Base-by-base conservation (phyloP, 2,797 vertebrate genomes). In the Erethizon dorsatum region DNA sequence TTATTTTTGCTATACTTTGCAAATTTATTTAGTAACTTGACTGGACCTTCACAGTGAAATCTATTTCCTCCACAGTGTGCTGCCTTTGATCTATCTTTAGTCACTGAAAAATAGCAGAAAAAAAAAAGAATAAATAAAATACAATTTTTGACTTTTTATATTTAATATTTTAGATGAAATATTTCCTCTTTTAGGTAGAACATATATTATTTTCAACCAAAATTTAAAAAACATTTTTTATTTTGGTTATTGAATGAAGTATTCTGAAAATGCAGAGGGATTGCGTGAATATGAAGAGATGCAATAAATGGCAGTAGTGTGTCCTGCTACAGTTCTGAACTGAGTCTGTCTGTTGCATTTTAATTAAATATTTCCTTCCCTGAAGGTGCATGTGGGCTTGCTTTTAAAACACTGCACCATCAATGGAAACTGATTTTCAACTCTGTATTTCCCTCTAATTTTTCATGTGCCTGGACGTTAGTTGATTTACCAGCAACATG, bases 291-390 rank as follows among this genome's bases (percentile, higher is more conserved):
- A 31, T 45, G 22, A 57, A 89, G 63, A 91, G 18, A 12, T 24
- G 6, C 33, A 77, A 61, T 82, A 50, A 67, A 86, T 41, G 73
- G 37, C 14, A 54, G 5, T 31, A 57, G 6, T 50, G 12, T 8
- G 15, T 69, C 47, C 52, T 28, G 31, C 15, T 63, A 54, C 2
- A 41, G n/a, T 77, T 92, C 20, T n/a, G 37, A 71, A 56, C 3
- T 61, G 67, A 82, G 6, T 57, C 69, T 87, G 7, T 75, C 13
- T 22, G 47, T 11, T 83, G 24, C 67, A 56, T 91, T 84, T 93
- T 88, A 52, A 22, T 52, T 85, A 52, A 96, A 67, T n/a, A 52
- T 77, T 52, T 84, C 31, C n/a, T 65, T 95, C 57, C 17, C 47
- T 89, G 52, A 79, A 69, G 52, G 54, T 82, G 26, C 26, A 9